Evolutionary conservation across 2,797 vertebrate genomes (phyloP).

Genomic region (Enteromius afrohamiltoni): DNA sequence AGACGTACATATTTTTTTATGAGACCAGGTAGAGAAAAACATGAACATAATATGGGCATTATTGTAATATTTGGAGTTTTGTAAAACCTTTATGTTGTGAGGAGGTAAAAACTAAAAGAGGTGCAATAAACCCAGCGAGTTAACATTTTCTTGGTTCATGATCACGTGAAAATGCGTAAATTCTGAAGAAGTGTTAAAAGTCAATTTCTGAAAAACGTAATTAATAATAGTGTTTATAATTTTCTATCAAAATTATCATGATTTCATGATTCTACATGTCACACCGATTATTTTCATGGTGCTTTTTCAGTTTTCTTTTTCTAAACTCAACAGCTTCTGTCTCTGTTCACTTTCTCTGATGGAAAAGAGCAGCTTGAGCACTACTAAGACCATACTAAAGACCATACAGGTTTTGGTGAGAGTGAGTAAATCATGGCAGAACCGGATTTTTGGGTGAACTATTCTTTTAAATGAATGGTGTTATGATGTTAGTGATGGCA

Average conservation of each 20-base stretch:
- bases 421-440: not conserved
- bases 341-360: not conserved
- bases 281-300: not conserved
- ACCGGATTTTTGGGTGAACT: not conserved
- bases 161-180: not conserved
- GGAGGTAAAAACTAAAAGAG: not conserved
- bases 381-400: too few species aligned
- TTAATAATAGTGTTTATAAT: too few species aligned
- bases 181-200: not conserved
- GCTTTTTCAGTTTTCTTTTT: not conserved
- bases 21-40: not conserved
- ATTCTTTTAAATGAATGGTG: constrained; percentile 11
- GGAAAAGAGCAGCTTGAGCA: constrained; percentile 17
- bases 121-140: not conserved
- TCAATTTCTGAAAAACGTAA: not conserved
- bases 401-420: not conserved
- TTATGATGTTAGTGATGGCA: constrained; percentile 61
- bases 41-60: not conserved
- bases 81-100: not conserved
- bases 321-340: not conserved
- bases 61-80: not conserved
- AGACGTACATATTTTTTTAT: too few species aligned
- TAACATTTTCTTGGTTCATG: not conserved
- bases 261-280: not conserved
- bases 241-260: too few species aligned